Evolutionary conservation across 2,888 invertebrate genomes (phyloP).

Genomic region (Xylota sylvarum): DNA sequence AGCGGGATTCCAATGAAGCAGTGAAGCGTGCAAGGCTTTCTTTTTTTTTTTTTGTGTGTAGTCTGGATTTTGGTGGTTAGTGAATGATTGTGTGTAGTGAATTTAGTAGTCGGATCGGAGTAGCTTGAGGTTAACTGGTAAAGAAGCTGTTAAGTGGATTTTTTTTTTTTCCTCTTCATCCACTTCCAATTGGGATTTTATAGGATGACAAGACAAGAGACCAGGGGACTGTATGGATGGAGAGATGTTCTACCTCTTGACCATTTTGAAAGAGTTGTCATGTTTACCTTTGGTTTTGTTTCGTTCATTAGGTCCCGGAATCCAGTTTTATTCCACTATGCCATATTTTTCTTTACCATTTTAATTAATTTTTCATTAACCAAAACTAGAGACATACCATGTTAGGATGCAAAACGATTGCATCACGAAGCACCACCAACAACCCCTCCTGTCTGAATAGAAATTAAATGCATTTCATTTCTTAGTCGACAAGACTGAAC

Average conservation of each 20-base stretch:
- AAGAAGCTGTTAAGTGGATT: background rate
- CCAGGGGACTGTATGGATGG: no score
- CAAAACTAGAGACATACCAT: background rate
- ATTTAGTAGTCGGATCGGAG: constrained; percentile 44
- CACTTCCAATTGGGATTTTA: background rate
- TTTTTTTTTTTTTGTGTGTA: background rate
- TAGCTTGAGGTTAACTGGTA: constrained; percentile 24
- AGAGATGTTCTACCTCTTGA: no score
- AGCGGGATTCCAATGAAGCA: background rate
- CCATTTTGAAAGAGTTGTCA: no score
- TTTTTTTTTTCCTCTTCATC: background rate
- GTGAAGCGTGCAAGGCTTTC: constrained; percentile 12
- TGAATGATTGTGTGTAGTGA: constrained; percentile 54
- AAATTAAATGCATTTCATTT: constrained; percentile 37
- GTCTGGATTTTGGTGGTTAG: constrained; percentile 22
- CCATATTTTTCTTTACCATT: no score
- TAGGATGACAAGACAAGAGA: background rate
- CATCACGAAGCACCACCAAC: background rate
- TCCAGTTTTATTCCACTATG: no score
- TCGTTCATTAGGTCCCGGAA: no score
- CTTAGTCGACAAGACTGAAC: constrained; percentile 2
- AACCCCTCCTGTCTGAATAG: background rate
- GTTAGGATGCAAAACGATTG: constrained; percentile 1
- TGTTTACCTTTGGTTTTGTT: no score
- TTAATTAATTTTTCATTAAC: constrained; percentile 16